Percentiles rank a stretch among this genome's conserved stretches.
Conservation (phyloP, 2,888 invertebrate genomes). For the Acholoe squamosa region DNA sequence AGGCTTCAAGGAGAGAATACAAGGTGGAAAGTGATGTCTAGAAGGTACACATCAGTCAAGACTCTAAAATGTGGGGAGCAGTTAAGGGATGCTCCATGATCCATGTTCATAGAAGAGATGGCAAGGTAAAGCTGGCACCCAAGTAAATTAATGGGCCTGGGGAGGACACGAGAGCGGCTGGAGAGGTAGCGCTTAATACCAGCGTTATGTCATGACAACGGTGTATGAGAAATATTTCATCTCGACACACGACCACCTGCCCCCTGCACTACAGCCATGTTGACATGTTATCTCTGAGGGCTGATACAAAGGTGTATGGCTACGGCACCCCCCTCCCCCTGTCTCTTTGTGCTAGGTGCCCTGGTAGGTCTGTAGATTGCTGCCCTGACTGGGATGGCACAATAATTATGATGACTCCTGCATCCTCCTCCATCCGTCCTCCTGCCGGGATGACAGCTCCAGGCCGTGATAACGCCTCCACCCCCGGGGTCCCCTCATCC, state of each 20-base stretch:
- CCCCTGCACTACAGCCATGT: no score
- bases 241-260: conserved; percentile 35
- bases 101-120: not conserved
- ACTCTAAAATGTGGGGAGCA: not conserved
- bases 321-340: not conserved
- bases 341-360: not conserved
- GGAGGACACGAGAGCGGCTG: not conserved
- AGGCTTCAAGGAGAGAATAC: not conserved
- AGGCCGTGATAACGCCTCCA: conserved; percentile 8
- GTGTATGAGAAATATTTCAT: conserved; percentile 36
- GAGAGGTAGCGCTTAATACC: not conserved
- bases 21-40: not conserved
- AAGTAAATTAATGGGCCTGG: conserved; percentile 37
- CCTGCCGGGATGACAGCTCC: not conserved
- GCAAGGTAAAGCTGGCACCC: not conserved
- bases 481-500: not conserved
- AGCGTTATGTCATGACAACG: conserved; percentile 34
- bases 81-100: not conserved
- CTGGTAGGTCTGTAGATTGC: not conserved
- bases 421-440: not conserved
- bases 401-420: conserved; percentile 38
- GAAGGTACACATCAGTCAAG: not conserved
- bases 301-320: not conserved
- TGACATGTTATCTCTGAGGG: not conserved
- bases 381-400: not conserved